phyloP scores from a whole-genome alignment of 2,113 vertebrate species.

The Phylloscopus trochilus region DNA sequence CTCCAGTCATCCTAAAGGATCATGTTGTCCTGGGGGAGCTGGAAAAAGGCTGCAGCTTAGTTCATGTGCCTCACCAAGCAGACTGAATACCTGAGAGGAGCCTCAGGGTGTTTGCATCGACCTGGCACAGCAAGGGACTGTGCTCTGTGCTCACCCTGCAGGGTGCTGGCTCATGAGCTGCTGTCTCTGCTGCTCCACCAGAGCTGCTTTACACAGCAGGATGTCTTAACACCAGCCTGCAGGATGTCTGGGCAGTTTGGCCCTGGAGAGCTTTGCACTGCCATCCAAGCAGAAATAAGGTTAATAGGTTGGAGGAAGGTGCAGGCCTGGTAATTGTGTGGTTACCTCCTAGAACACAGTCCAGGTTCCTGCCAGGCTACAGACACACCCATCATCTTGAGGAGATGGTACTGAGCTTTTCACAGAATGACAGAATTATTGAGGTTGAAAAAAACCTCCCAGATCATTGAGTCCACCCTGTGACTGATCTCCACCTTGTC shows the following conservation, averaged over 20 bases:
- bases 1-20: neutral
- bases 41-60: neutral
- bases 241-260: neutral
- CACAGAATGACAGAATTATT: neutral
- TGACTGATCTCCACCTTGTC: rapidly evolving
- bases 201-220: neutral
- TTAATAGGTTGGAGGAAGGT: neutral
- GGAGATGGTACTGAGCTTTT: neutral
- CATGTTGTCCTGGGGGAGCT: neutral
- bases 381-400: neutral
- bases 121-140: neutral
- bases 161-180: neutral
- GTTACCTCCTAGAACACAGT: neutral
- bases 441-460: neutral
- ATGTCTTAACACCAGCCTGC: neutral
- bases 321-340: neutral
- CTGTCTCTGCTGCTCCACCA: neutral
- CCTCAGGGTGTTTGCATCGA: neutral
- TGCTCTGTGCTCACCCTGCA: neutral
- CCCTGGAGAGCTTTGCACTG: neutral
- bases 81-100: neutral
- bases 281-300: neutral
- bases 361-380: neutral
- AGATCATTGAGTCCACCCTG: rapidly evolving
- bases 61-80: neutral